These are phyloP conservation scores for Lepidotrigona ventralis DNA, from an alignment of 1,140 invertebrate species.

Conservation along the genomic window DNA sequence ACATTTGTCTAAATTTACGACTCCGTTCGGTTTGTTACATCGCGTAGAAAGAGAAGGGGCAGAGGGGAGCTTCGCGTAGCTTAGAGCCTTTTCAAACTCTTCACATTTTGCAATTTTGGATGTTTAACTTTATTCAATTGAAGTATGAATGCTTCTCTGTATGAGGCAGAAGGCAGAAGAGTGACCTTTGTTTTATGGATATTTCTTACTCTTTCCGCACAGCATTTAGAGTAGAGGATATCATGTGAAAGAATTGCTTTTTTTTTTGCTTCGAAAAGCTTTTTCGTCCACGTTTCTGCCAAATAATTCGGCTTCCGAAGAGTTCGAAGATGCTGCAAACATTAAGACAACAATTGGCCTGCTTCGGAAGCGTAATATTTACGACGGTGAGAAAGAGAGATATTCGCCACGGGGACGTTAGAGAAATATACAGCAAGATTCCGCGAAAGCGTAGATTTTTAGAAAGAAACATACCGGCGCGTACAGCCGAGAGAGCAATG, in stretches of 20 bases:
- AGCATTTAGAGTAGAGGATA: no score
- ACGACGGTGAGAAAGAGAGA: not conserved
- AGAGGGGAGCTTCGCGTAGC: no score
- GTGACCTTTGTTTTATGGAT: no score
- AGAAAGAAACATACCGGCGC: not conserved
- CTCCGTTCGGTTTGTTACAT: no score
- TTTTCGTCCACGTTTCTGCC: no score
- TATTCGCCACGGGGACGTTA: not conserved
- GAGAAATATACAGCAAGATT: conserved; percentile 15
- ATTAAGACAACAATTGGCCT: not conserved
- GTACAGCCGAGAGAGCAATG: not conserved
- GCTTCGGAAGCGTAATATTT: not conserved
- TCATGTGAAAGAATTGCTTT: not conserved
- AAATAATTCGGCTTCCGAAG: not conserved
- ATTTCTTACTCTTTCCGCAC: no score
- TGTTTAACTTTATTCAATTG: not conserved
- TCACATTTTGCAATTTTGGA: no score
- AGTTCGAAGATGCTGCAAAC: not conserved
- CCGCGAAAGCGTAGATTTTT: not conserved
- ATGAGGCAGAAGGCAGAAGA: no score
- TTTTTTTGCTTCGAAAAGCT: not conserved
- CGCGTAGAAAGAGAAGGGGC: no score
- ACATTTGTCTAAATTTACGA: not conserved
- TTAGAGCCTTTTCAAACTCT: no score
- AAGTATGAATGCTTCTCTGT: no score